Base-by-base conservation (phyloP, 1,140 invertebrate genomes). In the Drosophila funebris region DNA sequence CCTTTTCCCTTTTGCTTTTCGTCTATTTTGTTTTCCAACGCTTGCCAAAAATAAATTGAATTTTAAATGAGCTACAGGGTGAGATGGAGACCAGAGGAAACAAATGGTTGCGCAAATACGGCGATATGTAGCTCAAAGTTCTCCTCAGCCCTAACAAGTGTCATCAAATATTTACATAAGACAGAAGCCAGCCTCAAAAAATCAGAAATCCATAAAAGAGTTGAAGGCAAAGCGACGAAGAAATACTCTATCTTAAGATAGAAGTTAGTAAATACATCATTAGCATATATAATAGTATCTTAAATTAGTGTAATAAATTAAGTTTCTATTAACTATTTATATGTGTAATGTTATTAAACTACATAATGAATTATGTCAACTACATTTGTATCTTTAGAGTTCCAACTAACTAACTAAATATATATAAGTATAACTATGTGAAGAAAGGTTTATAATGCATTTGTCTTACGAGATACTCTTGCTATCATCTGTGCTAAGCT, bases 121-220 rank as follows among this genome's bases (percentile, higher is more conserved):
- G 4, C 37, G 37, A 64, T 52, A 48, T 60, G 48, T 41, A 43
- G 36, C 39, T 33, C 18, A 62, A 39, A 69, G 22, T 37, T 33
- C 31, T 33, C 31, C 22, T 27, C 63, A 53, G 31, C 72, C 79
- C 33, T 31, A 61, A 67, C 37, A 72, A 69, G 67, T 75, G 74
- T 69, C 70, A 78, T 85, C 58, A 87, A 88, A 78, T 82, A 88
- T 87, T 87, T 79, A 83, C 63, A 76, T 68, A 76, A 57, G 54
- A 66, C 62, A 73, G 39, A 70, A 53, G 54, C 64, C 62, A 73
- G 29, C 33, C 56, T 61, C 66, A 60, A 84, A 60, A 70, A 79
- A 78, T 72, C 44, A 63, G 13, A 60, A 50, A 36, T n/a, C 24
- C 11, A 24, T 5, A 9, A 41, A 52, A 73, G 36, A 73, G 56